A percentile compares a stretch with the other conserved stretches of the same genome.
Conservation (phyloP, 2,113 vertebrate genomes). For the Mus spicilegus region DNA sequence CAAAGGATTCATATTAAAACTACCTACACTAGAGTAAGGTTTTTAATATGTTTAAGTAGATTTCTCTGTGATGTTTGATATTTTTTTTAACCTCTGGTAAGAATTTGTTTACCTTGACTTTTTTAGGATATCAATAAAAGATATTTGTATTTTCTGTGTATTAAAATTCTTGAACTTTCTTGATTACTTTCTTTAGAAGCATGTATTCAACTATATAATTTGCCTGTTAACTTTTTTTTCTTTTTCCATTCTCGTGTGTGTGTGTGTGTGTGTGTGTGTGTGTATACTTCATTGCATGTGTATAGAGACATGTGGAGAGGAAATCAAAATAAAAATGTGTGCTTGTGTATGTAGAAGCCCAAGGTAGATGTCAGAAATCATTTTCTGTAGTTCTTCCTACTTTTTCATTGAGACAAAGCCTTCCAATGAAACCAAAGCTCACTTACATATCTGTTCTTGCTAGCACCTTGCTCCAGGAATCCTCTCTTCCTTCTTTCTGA, state of each 20-base stretch:
- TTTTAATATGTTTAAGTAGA: neutral
- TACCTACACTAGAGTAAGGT: neutral
- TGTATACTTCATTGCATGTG: neutral
- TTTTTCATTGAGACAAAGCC: neutral
- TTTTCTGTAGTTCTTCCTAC: neutral
- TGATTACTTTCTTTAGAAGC: slow-evolving; percentile 34
- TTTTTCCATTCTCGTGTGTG: neutral
- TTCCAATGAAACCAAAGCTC: neutral
- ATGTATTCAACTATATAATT: neutral
- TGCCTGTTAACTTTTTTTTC: neutral
- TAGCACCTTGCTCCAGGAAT: no score
- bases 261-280: neutral
- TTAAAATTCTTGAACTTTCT: neutral
- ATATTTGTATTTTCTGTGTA: neutral
- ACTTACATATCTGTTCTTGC: neutral
- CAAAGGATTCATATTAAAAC: neutral
- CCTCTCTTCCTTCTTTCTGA: neutral
- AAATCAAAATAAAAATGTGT: neutral
- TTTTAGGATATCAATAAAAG: neutral
- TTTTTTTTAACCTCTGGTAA: neutral
- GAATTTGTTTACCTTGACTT: neutral
- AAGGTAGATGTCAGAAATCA: neutral
- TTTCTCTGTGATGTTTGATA: neutral
- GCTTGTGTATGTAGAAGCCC: no score
- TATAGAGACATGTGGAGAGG: neutral